Base-by-base conservation (phyloP, 2,888 invertebrate species). In the Caenorhabditis sinica region DNA sequence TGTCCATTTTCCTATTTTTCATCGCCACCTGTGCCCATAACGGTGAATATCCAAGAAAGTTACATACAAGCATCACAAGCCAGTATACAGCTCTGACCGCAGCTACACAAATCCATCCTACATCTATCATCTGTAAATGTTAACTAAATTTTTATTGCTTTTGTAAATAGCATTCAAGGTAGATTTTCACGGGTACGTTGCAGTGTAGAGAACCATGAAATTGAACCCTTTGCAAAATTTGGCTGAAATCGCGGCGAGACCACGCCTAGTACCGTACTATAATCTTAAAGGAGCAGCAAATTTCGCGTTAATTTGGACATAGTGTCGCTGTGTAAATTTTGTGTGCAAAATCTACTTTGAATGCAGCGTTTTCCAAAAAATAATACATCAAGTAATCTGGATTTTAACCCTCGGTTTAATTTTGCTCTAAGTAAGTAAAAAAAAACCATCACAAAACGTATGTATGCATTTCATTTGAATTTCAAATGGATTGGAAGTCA, bases 21-120 rank as follows among this genome's bases (percentile, higher is more conserved):
- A 86, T 79, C 30, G 76, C 86, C 11, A 82, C 76, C 51, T 88
- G 84, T 9, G 85, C 88, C 88, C 88, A 88, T 5, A 86, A 60
- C 20, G 88, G 82, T 15, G 85, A 85, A 45, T 87, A 88, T 43
- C 88, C 88, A 13, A 88, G 79, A 51, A 88, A 88, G 49, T 88
- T 87, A 71, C 88, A 88, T 9, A 86, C 88, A n/a, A 87, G 56
- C 76, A 87, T 72, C 15, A 88, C 88, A 25, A 88, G 73, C 88
- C 86, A 87, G 60, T 87, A 88, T 8, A 88, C 88, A 0, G 86
- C 83, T 60, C 85, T 68, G 13, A 88, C 80, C 2, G 87, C 87
- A 13, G 58, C 61, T 8, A 81, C 81, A 74, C 86, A 87, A 30
- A 88, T 72, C 71, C 77, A 61, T 20, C 68, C 82, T 61, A 86